Conservation (phyloP, 2,797 vertebrate genomes). For the Rhabdophis nuchalis region DNA sequence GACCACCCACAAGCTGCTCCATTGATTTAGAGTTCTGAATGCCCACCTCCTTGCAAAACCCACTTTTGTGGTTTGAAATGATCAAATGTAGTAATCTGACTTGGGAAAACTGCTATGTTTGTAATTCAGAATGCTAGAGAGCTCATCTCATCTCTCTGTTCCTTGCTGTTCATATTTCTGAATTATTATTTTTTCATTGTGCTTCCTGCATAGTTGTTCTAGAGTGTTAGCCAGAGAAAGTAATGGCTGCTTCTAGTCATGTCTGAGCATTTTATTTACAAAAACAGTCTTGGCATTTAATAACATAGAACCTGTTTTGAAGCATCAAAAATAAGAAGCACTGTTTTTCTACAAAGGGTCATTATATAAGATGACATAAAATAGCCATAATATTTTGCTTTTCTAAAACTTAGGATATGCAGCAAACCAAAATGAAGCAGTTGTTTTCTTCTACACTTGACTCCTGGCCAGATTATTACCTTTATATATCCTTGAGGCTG, state of each 20-base stretch:
- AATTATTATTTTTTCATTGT: constrained; percentile 15
- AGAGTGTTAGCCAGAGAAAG: constrained; percentile 24
- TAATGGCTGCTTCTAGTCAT: constrained; percentile 16
- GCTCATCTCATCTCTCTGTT: not conserved
- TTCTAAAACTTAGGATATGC: not conserved
- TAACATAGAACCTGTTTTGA: constrained; percentile 24
- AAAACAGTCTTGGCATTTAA: constrained; percentile 3
- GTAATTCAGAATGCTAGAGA: no score
- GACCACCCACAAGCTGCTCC: not conserved
- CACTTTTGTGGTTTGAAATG: constrained; percentile 27
- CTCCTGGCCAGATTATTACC: not conserved
- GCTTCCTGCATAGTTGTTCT: not conserved
- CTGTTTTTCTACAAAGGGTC: constrained; percentile 36
- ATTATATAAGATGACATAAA: constrained; percentile 8
- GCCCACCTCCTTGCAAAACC: not conserved
- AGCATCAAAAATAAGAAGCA: not conserved
- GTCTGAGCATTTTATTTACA: constrained; percentile 9
- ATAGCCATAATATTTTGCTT: constrained; percentile 23
- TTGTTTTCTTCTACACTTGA: constrained; percentile 13
- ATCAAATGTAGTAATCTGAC: no score
- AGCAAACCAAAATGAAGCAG: constrained; percentile 22
- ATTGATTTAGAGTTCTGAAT: not conserved
- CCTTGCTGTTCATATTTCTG: not conserved
- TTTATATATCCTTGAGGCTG: not conserved
- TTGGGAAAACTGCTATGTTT: no score